These are phyloP conservation scores for Lerista edwardsae DNA, from an alignment of 2,797 vertebrate species.

Conservation along the genomic window DNA sequence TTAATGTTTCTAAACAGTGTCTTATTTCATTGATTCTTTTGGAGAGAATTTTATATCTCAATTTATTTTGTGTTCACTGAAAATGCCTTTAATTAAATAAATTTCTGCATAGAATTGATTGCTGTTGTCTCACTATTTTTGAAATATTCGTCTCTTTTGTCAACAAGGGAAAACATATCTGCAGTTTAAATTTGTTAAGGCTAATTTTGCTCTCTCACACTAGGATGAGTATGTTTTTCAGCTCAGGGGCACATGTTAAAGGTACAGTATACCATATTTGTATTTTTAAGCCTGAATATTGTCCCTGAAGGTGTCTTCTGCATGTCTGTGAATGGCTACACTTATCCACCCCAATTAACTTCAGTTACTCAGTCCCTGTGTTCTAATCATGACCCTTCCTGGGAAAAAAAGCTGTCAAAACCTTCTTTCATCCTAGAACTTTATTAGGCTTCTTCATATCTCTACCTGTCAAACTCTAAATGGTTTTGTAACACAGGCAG, in stretches of 20 bases:
- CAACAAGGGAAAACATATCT: too few species aligned
- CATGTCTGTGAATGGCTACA: background rate
- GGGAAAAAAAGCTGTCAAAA: background rate
- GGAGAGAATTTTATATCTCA: background rate
- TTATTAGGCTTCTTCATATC: background rate
- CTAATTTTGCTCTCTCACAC: background rate
- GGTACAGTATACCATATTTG: background rate
- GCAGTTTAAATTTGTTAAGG: too few species aligned
- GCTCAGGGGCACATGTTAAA: background rate
- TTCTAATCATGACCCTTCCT: background rate
- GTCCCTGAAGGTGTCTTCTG: background rate
- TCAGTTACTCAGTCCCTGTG: background rate
- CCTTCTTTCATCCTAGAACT: background rate
- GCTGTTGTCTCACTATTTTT: accelerated
- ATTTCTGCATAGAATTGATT: background rate
- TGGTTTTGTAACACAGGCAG: too few species aligned
- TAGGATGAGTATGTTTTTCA: background rate
- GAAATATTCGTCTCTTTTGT: background rate
- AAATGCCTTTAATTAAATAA: slow-evolving; percentile 18
- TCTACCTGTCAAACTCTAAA: too few species aligned
- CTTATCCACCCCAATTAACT: background rate
- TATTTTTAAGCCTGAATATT: background rate
- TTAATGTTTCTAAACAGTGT: slow-evolving; percentile 13
- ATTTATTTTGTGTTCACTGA: background rate
- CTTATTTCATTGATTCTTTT: background rate